phyloP scores from a whole-genome alignment of 1,140 invertebrate genomes.

The Andricus grossulariae region DNA sequence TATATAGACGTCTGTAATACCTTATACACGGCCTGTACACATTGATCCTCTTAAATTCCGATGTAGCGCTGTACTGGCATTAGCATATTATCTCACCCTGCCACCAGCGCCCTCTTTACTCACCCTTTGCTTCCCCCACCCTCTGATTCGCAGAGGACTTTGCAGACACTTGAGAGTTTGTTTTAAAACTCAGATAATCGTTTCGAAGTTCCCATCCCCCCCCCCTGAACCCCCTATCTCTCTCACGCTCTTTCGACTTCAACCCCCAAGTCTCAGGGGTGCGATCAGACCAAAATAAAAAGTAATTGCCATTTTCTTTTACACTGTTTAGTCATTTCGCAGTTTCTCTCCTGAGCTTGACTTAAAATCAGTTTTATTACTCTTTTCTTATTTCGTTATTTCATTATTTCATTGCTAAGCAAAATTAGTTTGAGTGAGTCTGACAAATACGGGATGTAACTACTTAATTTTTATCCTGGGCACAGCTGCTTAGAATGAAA shows the following conservation, averaged over 20 bases:
- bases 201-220: conserved; percentile 58
- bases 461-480: not conserved
- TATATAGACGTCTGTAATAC: conserved; percentile 58
- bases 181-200: conserved; percentile 74
- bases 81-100: conserved; percentile 73
- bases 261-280: conserved; percentile 52
- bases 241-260: conserved; percentile 29
- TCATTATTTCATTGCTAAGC: not conserved
- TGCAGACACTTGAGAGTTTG: conserved; percentile 73
- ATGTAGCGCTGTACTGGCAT: conserved; percentile 53
- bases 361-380: conserved; percentile 19
- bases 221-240: conserved; percentile 5
- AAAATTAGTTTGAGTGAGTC: too few species aligned
- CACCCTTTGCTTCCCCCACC: conserved; percentile 45
- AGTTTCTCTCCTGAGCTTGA: conserved; percentile 25
- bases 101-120: conserved; percentile 40
- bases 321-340: conserved; percentile 26
- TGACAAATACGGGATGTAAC: too few species aligned
- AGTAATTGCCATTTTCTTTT: conserved; percentile 63
- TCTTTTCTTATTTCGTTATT: not conserved
- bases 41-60: conserved; percentile 71
- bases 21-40: conserved; percentile 58
- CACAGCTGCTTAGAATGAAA: not conserved
- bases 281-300: conserved; percentile 66
- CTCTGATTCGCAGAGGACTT: conserved; percentile 66